A percentile compares a stretch with the other conserved stretches of the same genome.
Conservation (phyloP, 2,888 invertebrate species). For the Ennomos fuscantarius region DNA sequence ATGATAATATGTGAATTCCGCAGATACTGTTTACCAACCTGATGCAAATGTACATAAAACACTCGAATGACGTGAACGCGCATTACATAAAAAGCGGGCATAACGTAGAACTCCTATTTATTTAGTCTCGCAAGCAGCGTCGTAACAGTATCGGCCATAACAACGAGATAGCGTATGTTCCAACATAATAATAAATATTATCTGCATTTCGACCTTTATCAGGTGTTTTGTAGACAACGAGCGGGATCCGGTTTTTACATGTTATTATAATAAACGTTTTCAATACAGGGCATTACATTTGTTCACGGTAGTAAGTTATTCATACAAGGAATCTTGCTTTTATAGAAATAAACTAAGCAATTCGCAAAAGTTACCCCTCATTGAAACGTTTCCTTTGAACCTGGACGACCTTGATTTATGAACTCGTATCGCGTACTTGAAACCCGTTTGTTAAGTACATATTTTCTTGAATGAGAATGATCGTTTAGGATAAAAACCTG, state of each 20-base stretch:
- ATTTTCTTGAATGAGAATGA: slow-evolving; percentile 23
- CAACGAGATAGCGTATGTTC: slow-evolving; percentile 25
- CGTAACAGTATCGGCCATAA: slow-evolving; percentile 16
- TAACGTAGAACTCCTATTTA: too few relatives aligned
- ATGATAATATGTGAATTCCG: slow-evolving; percentile 4
- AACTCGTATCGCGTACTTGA: slow-evolving; percentile 5
- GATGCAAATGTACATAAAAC: slow-evolving; percentile 16
- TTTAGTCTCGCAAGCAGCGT: background rate
- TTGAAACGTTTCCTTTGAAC: background rate
- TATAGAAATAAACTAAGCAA: too few relatives aligned
- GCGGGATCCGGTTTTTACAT: slow-evolving; percentile 1
- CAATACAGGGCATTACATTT: background rate
- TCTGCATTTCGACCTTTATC: slow-evolving; percentile 8
- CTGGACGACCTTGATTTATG: slow-evolving; percentile 14
- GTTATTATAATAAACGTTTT: background rate
- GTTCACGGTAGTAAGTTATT: background rate
- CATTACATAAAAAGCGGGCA: slow-evolving; percentile 23
- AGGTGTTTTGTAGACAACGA: slow-evolving; percentile 8
- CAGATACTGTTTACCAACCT: slow-evolving; percentile 4
- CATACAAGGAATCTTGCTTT: too few relatives aligned
- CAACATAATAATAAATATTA: too few relatives aligned
- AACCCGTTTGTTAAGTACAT: slow-evolving; percentile 13
- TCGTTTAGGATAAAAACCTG: slow-evolving; percentile 20
- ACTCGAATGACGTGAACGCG: slow-evolving; percentile 18
- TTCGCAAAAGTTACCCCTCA: slow-evolving; percentile 1